Conservation (phyloP, 2,113 vertebrate species). For the Bagarius yarrelli region DNA sequence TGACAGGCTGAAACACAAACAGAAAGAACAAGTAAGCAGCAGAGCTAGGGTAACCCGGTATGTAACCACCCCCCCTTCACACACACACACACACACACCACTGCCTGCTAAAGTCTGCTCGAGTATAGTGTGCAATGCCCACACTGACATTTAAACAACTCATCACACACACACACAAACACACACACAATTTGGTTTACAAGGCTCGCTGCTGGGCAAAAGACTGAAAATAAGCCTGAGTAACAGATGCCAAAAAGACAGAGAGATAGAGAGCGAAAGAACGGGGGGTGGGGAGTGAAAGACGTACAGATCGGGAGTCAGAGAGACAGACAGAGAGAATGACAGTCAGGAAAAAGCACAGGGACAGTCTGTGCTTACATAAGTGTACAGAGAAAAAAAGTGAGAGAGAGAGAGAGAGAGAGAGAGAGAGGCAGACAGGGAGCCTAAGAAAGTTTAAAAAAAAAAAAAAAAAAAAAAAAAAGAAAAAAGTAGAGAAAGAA, state of each 20-base stretch:
- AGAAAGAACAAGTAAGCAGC: slow-evolving; percentile 57
- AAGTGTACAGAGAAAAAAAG: background rate
- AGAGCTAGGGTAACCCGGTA: slow-evolving; percentile 58
- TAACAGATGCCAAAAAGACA: slow-evolving; percentile 62
- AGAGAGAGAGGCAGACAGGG: background rate
- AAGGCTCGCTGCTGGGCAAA: slow-evolving; percentile 59
- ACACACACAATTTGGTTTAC: slow-evolving; percentile 65
- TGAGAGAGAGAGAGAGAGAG: background rate
- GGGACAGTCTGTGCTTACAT: too few species aligned
- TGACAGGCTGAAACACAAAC: slow-evolving; percentile 63
- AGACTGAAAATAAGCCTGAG: slow-evolving; percentile 75
- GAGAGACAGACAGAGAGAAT: slow-evolving; percentile 14
- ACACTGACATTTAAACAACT: slow-evolving; percentile 51
- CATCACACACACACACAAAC: slow-evolving; percentile 46
- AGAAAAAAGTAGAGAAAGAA: background rate
- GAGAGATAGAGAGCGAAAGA: slow-evolving; percentile 10
- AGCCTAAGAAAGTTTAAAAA: background rate
- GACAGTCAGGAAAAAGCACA: too few species aligned
- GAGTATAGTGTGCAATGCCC: slow-evolving; percentile 41
- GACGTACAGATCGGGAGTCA: background rate
- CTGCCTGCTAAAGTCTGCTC: slow-evolving; percentile 48
- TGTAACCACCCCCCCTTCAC: slow-evolving; percentile 49
- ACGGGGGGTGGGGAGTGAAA: slow-evolving; percentile 1
- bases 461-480: background rate
- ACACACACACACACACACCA: slow-evolving; percentile 35